Evolutionary conservation across 2,797 vertebrate genomes (phyloP).

Genomic region (Petrocephalus sullivani): DNA sequence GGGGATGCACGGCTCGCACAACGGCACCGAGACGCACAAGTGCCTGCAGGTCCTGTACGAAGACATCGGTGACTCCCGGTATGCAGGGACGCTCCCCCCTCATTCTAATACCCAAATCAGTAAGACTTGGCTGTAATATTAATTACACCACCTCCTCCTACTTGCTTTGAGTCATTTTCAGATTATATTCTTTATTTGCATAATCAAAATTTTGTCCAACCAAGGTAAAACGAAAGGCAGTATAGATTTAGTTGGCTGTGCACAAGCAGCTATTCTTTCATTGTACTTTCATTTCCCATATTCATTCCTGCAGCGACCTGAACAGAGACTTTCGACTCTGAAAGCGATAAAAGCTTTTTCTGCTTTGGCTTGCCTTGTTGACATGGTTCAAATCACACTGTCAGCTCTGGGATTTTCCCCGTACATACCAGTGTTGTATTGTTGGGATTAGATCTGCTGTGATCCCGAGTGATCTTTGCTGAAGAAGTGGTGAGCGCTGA

Average conservation of each 20-base stretch:
- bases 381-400: not conserved
- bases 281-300: not conserved
- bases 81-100: slow-evolving; percentile 17
- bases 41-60: slow-evolving; percentile 86
- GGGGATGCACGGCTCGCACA: slow-evolving; percentile 54
- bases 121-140: not conserved
- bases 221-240: not conserved
- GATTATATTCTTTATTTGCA: not conserved
- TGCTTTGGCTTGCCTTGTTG: not conserved
- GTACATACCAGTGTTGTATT: not conserved
- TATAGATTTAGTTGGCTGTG: not conserved
- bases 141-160: not conserved
- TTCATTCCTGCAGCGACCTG: not conserved
- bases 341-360: not conserved
- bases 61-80: slow-evolving; percentile 83
- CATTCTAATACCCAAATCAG: not conserved
- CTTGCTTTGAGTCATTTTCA: not conserved
- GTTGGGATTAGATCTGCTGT: not conserved
- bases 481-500: not conserved
- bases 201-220: not conserved
- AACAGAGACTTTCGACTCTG: not conserved
- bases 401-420: not conserved
- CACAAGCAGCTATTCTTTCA: not conserved
- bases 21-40: slow-evolving; percentile 77
- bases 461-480: not conserved